Evolutionary conservation across 2,113 vertebrate genomes (phyloP).

Genomic region (Eira barbara): DNA sequence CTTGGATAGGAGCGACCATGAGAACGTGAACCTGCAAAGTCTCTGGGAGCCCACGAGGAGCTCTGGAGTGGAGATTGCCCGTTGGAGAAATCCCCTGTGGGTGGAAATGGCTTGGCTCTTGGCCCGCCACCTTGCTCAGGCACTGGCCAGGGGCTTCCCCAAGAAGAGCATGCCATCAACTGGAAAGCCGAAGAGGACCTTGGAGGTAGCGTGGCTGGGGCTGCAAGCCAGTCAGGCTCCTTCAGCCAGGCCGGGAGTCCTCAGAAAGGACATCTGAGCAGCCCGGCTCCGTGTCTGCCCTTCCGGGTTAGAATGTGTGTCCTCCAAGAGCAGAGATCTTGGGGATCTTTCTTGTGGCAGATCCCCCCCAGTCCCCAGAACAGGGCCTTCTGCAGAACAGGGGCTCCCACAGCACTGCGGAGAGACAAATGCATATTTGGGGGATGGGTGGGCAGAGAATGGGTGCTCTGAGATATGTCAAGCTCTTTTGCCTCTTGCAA

Average conservation of each 20-base stretch:
- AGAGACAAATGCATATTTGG: not conserved
- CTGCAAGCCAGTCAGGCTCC: accelerated
- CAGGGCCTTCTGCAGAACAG: accelerated
- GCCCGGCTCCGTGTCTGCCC: accelerated
- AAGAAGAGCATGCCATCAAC: not conserved
- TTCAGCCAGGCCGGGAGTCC: not conserved
- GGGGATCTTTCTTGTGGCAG: accelerated
- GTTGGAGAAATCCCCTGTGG: accelerated
- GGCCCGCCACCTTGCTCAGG: not conserved
- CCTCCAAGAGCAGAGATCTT: not conserved
- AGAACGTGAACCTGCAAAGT: not conserved
- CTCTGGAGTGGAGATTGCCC: not conserved
- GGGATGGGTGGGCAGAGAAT: not conserved
- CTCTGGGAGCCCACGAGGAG: accelerated
- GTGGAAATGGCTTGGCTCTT: not conserved
- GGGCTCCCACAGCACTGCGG: accelerated
- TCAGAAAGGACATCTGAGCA: not conserved
- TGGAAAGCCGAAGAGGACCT: not conserved
- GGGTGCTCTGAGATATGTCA: accelerated
- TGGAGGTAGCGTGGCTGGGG: not conserved
- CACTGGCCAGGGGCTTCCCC: not conserved
- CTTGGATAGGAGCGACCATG: too few relatives aligned
- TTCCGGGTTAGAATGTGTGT: accelerated
- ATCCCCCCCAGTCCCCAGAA: not conserved
- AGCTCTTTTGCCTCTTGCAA: not conserved